Evolutionary conservation across 2,888 invertebrate species (phyloP).

Genomic region (Phortica okadai): DNA sequence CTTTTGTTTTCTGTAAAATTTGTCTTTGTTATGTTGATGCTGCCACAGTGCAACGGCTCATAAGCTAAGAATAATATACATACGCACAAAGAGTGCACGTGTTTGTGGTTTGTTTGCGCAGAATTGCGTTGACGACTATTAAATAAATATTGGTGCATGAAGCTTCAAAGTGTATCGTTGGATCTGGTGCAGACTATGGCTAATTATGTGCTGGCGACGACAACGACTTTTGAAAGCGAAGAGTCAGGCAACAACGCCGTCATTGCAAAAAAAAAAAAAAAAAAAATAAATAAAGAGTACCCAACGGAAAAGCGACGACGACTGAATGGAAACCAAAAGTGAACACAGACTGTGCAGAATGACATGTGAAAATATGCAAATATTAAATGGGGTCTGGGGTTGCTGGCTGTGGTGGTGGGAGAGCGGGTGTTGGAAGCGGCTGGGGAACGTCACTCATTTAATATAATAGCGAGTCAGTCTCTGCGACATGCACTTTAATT

Average conservation of each 20-base stretch:
- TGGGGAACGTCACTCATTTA: slow-evolving; percentile 11
- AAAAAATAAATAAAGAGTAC: slow-evolving; percentile 4
- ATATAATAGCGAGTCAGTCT: slow-evolving; percentile 1
- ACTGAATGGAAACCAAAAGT: slow-evolving; percentile 23
- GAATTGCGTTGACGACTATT: not conserved
- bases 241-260: not conserved
- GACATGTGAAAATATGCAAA: slow-evolving; percentile 61
- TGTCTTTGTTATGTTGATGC: slow-evolving; percentile 5
- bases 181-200: not conserved
- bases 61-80: slow-evolving; percentile 6
- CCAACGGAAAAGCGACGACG: slow-evolving; percentile 45
- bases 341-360: slow-evolving; percentile 47
- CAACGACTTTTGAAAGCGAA: not conserved
- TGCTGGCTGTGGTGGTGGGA: not conserved
- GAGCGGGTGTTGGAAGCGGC: not conserved
- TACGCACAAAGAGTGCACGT: slow-evolving; percentile 23
- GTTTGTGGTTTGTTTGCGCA: slow-evolving; percentile 13
- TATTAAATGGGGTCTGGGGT: slow-evolving; percentile 9
- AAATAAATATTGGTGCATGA: slow-evolving; percentile 3
- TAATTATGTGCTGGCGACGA: slow-evolving; percentile 19
- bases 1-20: not conserved
- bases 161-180: slow-evolving; percentile 19
- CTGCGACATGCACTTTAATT: slow-evolving; percentile 34
- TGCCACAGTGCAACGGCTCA: slow-evolving; percentile 15
- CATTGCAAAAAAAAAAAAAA: not conserved